Percentiles rank a stretch among this genome's conserved stretches.
Evolutionary conservation across 2,113 vertebrate genomes (phyloP).

Genomic region (Thinocorus orbignyianus): DNA sequence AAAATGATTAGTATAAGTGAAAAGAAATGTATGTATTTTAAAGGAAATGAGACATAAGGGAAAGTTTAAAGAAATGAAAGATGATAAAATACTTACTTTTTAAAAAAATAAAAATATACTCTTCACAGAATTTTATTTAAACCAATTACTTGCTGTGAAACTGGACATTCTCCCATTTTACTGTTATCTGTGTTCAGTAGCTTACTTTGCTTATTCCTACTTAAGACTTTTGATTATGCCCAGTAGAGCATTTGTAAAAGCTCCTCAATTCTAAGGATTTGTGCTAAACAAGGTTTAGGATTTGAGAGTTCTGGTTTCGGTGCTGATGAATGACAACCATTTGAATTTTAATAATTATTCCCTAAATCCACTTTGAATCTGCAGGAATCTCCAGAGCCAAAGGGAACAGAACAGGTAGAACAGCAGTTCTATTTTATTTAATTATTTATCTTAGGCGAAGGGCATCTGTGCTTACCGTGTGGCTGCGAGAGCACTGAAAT

Average conservation of each 20-base stretch:
- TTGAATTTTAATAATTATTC: slow-evolving; percentile 29
- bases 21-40: not conserved
- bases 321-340: not conserved
- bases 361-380: not conserved
- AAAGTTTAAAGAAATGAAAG: not conserved
- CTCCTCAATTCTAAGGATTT: not conserved
- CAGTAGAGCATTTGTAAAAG: not conserved
- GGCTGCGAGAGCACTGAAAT: not conserved
- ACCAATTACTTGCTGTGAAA: not conserved
- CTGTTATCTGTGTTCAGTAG: not conserved
- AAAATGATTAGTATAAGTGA: not conserved
- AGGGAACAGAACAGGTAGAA: not conserved
- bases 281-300: not conserved
- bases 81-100: not conserved
- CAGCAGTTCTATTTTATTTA: not conserved
- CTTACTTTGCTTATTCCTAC: not conserved
- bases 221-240: not conserved
- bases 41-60: not conserved
- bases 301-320: not conserved
- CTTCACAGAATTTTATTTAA: not conserved
- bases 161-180: not conserved
- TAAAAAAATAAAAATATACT: not conserved
- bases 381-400: not conserved
- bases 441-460: not conserved
- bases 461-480: not conserved